phyloP scores from a whole-genome alignment of 2,888 invertebrate species.

The Dioctria rufipes region DNA sequence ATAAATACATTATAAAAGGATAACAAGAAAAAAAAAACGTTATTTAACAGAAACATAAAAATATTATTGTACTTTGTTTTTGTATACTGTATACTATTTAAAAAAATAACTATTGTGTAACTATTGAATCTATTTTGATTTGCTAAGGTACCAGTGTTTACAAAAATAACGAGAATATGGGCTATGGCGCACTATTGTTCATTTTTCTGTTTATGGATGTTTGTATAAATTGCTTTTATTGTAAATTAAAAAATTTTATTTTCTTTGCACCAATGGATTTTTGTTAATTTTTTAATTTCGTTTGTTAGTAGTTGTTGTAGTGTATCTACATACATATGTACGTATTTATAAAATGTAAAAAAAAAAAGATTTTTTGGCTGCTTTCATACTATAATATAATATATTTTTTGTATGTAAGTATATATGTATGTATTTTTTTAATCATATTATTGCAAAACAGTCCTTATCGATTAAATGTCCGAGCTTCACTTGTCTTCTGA shows the following conservation, averaged over 20 bases:
- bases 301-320: too few species aligned
- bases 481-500: too few species aligned
- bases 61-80: slow-evolving; percentile 25
- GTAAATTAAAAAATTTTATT: not conserved
- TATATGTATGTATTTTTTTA: too few species aligned
- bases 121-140: slow-evolving; percentile 60
- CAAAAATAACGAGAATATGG: slow-evolving; percentile 26
- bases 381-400: slow-evolving; percentile 22
- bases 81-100: slow-evolving; percentile 16
- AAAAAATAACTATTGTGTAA: slow-evolving; percentile 55
- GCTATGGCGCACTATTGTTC: slow-evolving; percentile 27
- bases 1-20: slow-evolving; percentile 48
- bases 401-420: too few species aligned
- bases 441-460: too few species aligned
- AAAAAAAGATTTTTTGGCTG: slow-evolving; percentile 17
- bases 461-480: too few species aligned
- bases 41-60: slow-evolving; percentile 48
- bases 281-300: not conserved
- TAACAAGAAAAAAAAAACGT: slow-evolving; percentile 41
- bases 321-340: slow-evolving; percentile 21
- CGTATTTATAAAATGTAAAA: slow-evolving; percentile 30
- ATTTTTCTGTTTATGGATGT: not conserved
- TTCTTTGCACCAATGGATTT: slow-evolving; percentile 40
- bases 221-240: not conserved
- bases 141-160: slow-evolving; percentile 60